Evolutionary conservation across 2,888 invertebrate species (phyloP), one percentile per base, ranked within the genome.

Genomic region (Mesochorus sp.): DNA sequence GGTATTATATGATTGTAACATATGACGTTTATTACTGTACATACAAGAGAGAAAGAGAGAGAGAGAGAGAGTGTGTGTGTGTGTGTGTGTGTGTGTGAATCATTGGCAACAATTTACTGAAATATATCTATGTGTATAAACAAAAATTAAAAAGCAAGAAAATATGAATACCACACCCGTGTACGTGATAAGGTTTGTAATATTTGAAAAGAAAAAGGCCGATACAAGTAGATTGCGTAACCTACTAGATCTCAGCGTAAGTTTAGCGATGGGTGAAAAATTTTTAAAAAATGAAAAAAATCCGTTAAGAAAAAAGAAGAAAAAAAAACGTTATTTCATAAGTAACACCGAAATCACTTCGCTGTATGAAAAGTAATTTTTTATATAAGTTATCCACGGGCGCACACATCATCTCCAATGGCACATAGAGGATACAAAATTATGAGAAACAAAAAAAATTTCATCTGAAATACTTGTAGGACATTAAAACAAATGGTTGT

Each of bases 221-320:
- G 85, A 87, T 85, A 86, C 86, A 87, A 81, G 83, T 68, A 82
- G 86, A 88, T 85, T 86, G 85, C 87, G 87, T 89, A 88, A 89
- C 85, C 87, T 86, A 86, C 85, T 89, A 89, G 89, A 90, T 89
- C 90, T 90, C 90, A 89, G 86, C 85, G 85, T 88, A 88, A 90
- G 87, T 88, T 66, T 88, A 87, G 82, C 72, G 86, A 85, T 66
- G 49, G 76, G 12, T 26, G 12, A 66, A 49, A 61, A 75, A 73
- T 21, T 42, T 47, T 75, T 73, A 71, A 67, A 68, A 81, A 78
- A 82, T 53, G 47, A 66, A 47, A 55, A 47, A 57, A 53, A 28
- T 37, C 10, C 17, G 34, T 10, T 17, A 24, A 24, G 51, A 31
- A 62, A 57, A 51, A 17, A 28, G 26, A 53, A 31, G 57, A 21